Percentiles rank a stretch among this genome's conserved stretches.
Evolutionary conservation across 2,113 vertebrate genomes (phyloP).

Genomic region (Ctenodactylus gundi): DNA sequence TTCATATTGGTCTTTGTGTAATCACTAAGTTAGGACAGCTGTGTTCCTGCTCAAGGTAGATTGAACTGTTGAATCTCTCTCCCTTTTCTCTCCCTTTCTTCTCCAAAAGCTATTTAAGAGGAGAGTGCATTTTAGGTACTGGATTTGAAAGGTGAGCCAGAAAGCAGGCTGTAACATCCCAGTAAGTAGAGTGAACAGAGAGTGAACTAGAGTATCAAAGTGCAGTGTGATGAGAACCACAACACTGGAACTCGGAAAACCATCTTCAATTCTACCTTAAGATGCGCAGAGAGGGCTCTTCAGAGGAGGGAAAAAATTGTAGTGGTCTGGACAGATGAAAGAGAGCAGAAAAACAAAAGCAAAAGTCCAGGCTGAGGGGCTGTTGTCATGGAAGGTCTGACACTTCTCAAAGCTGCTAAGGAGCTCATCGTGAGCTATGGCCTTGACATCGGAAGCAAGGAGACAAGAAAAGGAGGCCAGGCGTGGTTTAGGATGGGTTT

Average conservation of each 20-base stretch:
- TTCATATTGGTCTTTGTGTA: neutral
- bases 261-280: neutral
- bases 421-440: neutral
- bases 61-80: neutral
- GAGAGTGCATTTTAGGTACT: neutral
- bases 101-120: neutral
- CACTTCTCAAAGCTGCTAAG: neutral
- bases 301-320: neutral
- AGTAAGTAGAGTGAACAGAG: neutral
- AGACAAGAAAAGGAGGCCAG: neutral
- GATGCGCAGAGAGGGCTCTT: neutral
- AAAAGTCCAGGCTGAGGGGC: neutral
- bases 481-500: neutral
- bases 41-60: neutral
- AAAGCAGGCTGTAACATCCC: neutral
- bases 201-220: fast-evolving
- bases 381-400: neutral
- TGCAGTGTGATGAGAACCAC: fast-evolving
- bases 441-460: neutral
- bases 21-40: neutral
- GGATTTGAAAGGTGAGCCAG: neutral
- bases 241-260: neutral
- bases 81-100: neutral
- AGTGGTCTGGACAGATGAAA: neutral
- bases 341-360: neutral